phyloP scores from a whole-genome alignment of 2,888 invertebrate genomes.

The Ditylenchus weischeri region DNA sequence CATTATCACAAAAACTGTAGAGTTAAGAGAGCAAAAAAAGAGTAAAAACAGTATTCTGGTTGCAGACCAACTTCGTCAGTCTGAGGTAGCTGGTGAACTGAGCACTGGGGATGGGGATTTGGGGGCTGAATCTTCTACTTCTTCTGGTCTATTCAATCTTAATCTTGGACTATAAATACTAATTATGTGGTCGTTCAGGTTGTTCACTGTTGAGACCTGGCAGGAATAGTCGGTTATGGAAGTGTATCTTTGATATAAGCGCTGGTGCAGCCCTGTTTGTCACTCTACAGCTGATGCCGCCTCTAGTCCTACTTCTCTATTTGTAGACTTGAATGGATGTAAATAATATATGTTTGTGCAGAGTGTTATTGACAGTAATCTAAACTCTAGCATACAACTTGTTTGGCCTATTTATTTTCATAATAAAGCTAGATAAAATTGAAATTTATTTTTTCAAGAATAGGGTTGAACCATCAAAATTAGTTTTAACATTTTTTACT shows the following conservation, averaged over 20 bases:
- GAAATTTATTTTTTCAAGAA: no score
- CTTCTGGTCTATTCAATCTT: not conserved
- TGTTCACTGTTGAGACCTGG: slow-evolving; percentile 1
- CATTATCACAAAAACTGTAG: no score
- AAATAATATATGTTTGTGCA: no score
- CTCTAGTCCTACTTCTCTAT: not conserved
- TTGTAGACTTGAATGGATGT: no score
- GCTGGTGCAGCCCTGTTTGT: not conserved
- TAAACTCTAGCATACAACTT: no score
- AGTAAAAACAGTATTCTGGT: no score
- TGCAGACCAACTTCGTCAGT: slow-evolving; percentile 1
- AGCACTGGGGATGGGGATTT: not conserved
- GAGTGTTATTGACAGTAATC: no score
- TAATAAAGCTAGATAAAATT: no score
- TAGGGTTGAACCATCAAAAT: no score
- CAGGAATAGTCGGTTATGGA: not conserved
- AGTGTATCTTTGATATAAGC: not conserved
- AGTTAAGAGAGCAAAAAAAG: no score
- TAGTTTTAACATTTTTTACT: no score
- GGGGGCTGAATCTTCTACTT: not conserved
- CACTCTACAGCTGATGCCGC: not conserved
- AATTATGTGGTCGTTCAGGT: not conserved
- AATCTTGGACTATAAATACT: not conserved
- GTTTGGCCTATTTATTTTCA: no score
- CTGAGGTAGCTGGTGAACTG: not conserved